A percentile compares a stretch with the other conserved stretches of the same genome.
These are phyloP conservation scores for Chromoteleia sp. DNA, from an alignment of 2,888 invertebrate species.

Conservation along the genomic window DNA sequence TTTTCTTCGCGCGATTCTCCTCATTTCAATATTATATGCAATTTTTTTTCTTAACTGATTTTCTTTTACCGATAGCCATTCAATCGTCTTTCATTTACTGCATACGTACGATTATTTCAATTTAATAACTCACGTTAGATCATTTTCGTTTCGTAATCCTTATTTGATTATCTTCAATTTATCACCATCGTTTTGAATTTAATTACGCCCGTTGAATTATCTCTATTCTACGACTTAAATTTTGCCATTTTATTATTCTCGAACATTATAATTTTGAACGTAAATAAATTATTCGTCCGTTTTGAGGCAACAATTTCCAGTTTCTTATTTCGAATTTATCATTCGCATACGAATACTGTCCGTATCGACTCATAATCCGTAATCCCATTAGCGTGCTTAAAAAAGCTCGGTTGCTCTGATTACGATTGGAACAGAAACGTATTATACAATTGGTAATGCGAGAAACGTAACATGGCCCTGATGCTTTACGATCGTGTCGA, in stretches of 20 bases:
- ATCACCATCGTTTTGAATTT: not conserved
- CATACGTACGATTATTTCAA: not conserved
- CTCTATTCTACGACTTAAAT: not conserved
- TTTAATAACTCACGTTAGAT: not conserved
- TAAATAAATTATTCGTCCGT: not conserved
- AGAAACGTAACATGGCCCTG: constrained; percentile 46
- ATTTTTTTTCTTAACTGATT: too few species aligned
- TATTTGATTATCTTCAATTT: not conserved
- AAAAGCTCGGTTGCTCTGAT: constrained; percentile 21
- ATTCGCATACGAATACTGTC: not conserved
- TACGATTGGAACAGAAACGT: constrained; percentile 25
- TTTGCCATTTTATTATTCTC: not conserved
- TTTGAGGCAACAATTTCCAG: not conserved
- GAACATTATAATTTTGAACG: not conserved
- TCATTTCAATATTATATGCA: not conserved
- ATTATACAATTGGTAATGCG: constrained; percentile 53
- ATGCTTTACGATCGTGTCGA: constrained; percentile 59
- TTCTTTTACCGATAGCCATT: too few species aligned
- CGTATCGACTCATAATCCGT: constrained; percentile 4
- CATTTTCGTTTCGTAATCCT: not conserved
- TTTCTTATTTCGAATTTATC: not conserved
- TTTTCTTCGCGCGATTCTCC: not conserved
- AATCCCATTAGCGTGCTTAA: constrained; percentile 25
- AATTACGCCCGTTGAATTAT: not conserved
- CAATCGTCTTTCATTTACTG: too few species aligned